These are phyloP conservation scores for Piezodorus guildinii DNA, from an alignment of 1,140 invertebrate genomes.

Conservation along the genomic window DNA sequence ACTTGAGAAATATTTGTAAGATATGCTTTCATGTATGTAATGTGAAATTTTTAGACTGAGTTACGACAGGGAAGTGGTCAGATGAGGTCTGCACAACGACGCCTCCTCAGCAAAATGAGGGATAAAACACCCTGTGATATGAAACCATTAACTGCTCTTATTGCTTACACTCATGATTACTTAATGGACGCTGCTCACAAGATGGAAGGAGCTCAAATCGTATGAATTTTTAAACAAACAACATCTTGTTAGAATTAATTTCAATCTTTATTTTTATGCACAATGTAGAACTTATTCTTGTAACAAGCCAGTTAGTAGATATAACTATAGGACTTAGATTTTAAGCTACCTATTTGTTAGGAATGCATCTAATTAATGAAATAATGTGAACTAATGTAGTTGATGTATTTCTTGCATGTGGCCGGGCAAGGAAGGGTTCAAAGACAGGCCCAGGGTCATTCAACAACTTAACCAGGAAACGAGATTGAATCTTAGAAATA, in stretches of 20 bases:
- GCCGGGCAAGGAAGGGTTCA: no score
- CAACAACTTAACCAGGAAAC: no score
- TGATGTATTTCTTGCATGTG: no score
- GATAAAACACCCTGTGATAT: constrained; percentile 61
- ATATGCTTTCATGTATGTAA: neutral
- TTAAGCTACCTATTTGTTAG: no score
- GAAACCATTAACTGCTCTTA: constrained; percentile 54
- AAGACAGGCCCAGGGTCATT: no score
- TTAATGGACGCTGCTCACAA: constrained; percentile 40
- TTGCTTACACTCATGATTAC: constrained; percentile 56
- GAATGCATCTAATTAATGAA: no score
- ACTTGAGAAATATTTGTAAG: neutral
- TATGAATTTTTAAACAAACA: constrained; percentile 6
- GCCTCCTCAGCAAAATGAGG: constrained; percentile 59
- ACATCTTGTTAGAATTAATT: neutral
- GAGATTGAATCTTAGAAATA: no score
- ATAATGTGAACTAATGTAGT: no score
- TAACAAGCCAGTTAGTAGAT: no score
- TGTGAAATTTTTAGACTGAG: constrained; percentile 40
- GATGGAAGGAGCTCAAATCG: constrained; percentile 35
- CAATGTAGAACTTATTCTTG: no score
- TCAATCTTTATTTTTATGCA: no score
- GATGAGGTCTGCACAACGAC: constrained; percentile 57
- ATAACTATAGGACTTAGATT: no score
- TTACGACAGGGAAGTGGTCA: constrained; percentile 51